Base-by-base conservation (phyloP, 2,888 invertebrate species). In the Agonum fuliginosum region DNA sequence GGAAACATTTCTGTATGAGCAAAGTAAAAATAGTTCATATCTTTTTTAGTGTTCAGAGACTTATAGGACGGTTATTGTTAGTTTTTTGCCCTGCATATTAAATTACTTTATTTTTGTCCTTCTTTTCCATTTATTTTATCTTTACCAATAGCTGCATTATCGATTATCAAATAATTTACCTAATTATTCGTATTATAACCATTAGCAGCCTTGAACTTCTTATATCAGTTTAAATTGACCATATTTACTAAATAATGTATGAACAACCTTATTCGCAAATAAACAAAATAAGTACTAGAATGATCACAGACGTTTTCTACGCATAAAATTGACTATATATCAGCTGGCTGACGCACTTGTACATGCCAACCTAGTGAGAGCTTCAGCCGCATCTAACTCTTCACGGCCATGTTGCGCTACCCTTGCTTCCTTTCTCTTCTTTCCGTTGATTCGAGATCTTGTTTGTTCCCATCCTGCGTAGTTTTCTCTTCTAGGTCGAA, bases 321-420 rank as follows among this genome's bases (percentile, higher is more conserved):
- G 65, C 41, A 41, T 58, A 58, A 54, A 70, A 43, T 24, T 69
- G 24, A 22, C 51, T 34, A 34, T 8, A 5, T 54, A 58, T 70
- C 70, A 77, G 48, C 69, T 77, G 10, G 71, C 70, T 54, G 72
- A 67, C 48, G 79, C 70, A 79, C 83, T 80, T 4, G 85, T 83
- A 81, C 85, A 86, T 1, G 93, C 93, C 79, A 94, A 86, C 71
- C 91, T 90, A 0, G 94, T 93, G 4, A 94, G 86, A 0, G 94
- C 93, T 79, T 93, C 93, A 0, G 94, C 94, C 0, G 94, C 94
- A 83, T 94, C 94, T 19, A 94, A 88, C 83, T 94, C 94, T 83
- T 93, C 93, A 81, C 91, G 89, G 72, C 91, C 93, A 83, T 93
- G 92, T 71, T 86, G 86, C 12, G 62, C 78, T 54, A 58, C 72